phyloP scores from a whole-genome alignment of 2,113 vertebrate species.

The Nestor notabilis region DNA sequence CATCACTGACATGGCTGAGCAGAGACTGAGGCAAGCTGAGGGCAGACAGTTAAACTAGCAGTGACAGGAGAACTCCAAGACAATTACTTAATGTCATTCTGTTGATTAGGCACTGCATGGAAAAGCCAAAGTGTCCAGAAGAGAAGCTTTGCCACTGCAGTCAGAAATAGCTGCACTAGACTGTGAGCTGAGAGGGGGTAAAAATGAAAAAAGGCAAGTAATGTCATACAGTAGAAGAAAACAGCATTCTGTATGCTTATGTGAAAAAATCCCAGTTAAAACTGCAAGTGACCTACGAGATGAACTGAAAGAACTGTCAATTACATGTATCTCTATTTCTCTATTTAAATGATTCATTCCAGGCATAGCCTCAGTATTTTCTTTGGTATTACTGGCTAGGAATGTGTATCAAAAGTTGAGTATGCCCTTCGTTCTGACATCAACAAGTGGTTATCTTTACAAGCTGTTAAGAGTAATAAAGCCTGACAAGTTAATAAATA shows the following conservation, averaged over 20 bases:
- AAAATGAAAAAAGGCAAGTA: background rate
- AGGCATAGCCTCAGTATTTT: background rate
- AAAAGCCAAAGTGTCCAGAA: background rate
- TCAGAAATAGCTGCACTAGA: background rate
- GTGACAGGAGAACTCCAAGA: background rate
- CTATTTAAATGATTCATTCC: background rate
- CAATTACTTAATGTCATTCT: background rate
- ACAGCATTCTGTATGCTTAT: background rate
- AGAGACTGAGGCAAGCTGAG: background rate
- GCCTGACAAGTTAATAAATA: slow-evolving; percentile 16
- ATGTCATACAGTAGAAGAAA: background rate
- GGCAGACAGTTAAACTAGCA: background rate
- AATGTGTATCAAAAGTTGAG: background rate
- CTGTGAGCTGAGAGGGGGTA: background rate
- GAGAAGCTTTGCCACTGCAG: background rate
- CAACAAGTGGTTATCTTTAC: background rate
- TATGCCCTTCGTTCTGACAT: background rate
- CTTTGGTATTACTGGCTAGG: background rate
- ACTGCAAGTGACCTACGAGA: background rate
- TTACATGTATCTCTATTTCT: background rate
- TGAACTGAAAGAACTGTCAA: background rate
- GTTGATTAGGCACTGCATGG: background rate
- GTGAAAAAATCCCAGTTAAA: background rate
- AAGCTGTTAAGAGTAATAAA: background rate
- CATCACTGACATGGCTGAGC: background rate